Percentiles rank a stretch among this genome's conserved stretches.
These are phyloP conservation scores for Campylomormyrus numenius DNA, from an alignment of 2,113 vertebrate genomes.

Conservation along the genomic window DNA sequence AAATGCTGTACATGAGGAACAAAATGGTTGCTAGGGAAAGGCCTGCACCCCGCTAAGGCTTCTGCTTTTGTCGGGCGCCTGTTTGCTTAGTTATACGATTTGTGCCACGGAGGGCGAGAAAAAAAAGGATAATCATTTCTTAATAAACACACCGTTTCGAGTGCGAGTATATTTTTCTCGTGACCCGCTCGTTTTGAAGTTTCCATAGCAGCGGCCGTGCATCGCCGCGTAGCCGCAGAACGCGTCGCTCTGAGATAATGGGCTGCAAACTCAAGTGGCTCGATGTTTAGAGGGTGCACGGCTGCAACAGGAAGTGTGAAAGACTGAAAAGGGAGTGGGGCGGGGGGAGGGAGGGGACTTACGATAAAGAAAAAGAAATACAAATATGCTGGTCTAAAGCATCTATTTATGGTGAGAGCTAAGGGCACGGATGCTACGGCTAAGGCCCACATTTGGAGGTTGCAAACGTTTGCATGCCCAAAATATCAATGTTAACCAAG, in stretches of 20 bases:
- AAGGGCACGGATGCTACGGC: background rate
- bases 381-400: background rate
- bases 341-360: background rate
- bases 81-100: background rate
- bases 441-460: background rate
- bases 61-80: background rate
- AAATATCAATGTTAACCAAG: background rate
- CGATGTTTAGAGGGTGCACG: background rate
- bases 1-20: background rate
- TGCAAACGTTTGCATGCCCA: background rate
- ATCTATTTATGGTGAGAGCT: background rate
- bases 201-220: background rate
- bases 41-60: conserved; percentile 1
- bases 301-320: background rate
- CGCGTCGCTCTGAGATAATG: background rate
- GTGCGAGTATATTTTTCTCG: background rate
- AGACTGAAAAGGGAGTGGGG: background rate
- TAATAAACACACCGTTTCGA: background rate
- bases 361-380: background rate
- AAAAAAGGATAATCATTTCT: background rate
- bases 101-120: background rate
- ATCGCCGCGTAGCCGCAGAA: background rate
- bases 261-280: background rate
- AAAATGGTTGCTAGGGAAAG: conserved; percentile 16
- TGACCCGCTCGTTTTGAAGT: background rate